These are phyloP conservation scores for Dastarcus helophoroides DNA, from an alignment of 2,888 invertebrate species.

Conservation along the genomic window DNA sequence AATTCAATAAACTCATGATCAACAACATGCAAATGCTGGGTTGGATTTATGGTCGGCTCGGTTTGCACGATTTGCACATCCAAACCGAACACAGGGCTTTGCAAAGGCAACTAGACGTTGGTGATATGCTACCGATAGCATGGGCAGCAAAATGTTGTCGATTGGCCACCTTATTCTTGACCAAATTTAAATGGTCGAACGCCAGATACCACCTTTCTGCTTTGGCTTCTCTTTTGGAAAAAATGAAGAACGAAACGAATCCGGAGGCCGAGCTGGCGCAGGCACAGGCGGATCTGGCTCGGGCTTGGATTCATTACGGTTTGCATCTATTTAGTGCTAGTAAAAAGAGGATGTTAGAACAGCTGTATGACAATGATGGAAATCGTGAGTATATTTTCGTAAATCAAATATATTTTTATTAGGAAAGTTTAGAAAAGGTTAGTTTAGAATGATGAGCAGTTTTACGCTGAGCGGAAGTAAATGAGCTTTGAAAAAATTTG, in stretches of 20 bases:
- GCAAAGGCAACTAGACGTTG: slow-evolving; percentile 44
- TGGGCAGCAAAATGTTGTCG: slow-evolving; percentile 46
- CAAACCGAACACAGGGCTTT: slow-evolving; percentile 46
- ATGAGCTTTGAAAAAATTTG: too few relatives aligned
- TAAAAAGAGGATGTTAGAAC: slow-evolving; percentile 34
- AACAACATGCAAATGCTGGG: slow-evolving; percentile 53
- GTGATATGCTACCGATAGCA: slow-evolving; percentile 45
- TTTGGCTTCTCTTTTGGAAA: slow-evolving; percentile 6
- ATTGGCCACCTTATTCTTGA: slow-evolving; percentile 42
- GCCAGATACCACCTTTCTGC: slow-evolving; percentile 22
- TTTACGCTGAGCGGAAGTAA: too few relatives aligned
- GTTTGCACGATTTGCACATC: slow-evolving; percentile 42
- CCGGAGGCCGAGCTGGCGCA: slow-evolving; percentile 14
- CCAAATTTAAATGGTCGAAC: slow-evolving; percentile 24
- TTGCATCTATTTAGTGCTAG: slow-evolving; percentile 46
- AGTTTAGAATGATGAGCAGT: too few relatives aligned
- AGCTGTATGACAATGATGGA: slow-evolving; percentile 23
- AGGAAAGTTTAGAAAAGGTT: too few relatives aligned
- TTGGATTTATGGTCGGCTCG: slow-evolving; percentile 46
- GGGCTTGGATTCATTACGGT: slow-evolving; percentile 51
- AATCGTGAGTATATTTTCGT: too few relatives aligned
- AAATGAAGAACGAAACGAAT: not conserved
- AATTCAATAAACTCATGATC: slow-evolving; percentile 46
- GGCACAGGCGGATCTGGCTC: slow-evolving; percentile 37
- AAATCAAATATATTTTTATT: too few relatives aligned